Base-by-base conservation (phyloP, 2,888 invertebrate species). In the Diachrysia chrysitis region DNA sequence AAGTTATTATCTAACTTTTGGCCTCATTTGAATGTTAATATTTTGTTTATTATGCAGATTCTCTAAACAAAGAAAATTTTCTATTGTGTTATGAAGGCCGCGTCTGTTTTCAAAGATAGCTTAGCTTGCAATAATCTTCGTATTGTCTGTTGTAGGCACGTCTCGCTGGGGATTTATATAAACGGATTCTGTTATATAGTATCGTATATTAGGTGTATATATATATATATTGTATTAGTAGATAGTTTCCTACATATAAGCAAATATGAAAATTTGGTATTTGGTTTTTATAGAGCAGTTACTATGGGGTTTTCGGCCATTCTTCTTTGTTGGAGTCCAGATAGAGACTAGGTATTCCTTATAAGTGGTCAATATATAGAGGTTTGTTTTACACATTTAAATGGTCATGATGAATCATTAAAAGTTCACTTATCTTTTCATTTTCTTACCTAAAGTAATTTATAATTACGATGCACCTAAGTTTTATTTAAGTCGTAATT, bases 61-160 rank as follows among this genome's bases (percentile, higher is more conserved):
- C 67, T 19, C 42, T 37, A 51, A 48, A 70, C 60, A 64, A 70
- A 66, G 63, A 62, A 66, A 63, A 19, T 4, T 14, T 2, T 35
- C 59, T 48, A 25, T 42, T 21, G 14, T 29, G 62, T 25, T 62
- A 59, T 58, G 25, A 53, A 69, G 59, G 61, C 46, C 55, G 51
- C 48, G 21, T 60, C 62, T 77, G 68, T 63, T 55, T 58, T 42
- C n/a, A 35, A 58, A 69, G 71, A 69, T 73, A 21, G 25, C 29
- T 29, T 25, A 3, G 21, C 53, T 56, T 48, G 54, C 51, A 53
- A 7, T 66, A 65, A 69, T 69, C 58, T 51, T 25, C 19, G 23
- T 32, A 59, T 55, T 65, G 63, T 66, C 56, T 32, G 23, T 2
- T 37, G 14, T 51, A 63, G 42, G 21, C 25, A 19, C 23, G 59